Percentiles rank a stretch among this genome's conserved stretches.
Conservation (phyloP, 1,140 invertebrate species). For the Brachionus manjavacas region DNA sequence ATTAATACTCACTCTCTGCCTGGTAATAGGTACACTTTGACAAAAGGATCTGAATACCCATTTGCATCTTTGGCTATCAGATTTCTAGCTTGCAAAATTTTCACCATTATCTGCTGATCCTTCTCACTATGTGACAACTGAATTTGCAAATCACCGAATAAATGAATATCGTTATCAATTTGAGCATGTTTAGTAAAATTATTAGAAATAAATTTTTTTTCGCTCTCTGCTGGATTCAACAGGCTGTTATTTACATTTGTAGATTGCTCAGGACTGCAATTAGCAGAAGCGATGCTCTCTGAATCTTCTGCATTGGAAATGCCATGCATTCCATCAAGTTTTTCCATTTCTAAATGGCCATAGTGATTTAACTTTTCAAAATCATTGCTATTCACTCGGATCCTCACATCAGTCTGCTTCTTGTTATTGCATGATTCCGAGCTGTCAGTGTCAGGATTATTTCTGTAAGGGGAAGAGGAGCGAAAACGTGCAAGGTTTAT, state of each 20-base stretch:
- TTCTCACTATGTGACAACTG: not conserved
- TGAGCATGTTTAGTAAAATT: not conserved
- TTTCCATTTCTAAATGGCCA: too few relatives aligned
- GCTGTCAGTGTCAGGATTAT: too few relatives aligned
- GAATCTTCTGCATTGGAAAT: not conserved
- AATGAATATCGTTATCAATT: not conserved
- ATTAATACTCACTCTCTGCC: slow-evolving; percentile 38
- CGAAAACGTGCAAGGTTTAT: too few relatives aligned
- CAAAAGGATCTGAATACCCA: slow-evolving; percentile 88
- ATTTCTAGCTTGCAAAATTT: slow-evolving; percentile 82
- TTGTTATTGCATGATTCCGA: too few relatives aligned
- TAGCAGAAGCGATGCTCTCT: too few relatives aligned
- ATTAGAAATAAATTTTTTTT: not conserved
- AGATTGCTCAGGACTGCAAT: too few relatives aligned
- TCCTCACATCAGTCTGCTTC: too few relatives aligned
- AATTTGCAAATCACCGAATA: slow-evolving; percentile 2
- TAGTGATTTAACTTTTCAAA: too few relatives aligned
- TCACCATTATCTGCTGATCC: slow-evolving; percentile 66
- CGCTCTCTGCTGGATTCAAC: not conserved
- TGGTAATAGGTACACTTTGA: slow-evolving; percentile 38
- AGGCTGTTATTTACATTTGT: not conserved
- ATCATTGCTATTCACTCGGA: too few relatives aligned
- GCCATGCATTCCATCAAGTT: not conserved
- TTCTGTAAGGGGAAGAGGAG: too few relatives aligned
- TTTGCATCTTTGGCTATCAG: slow-evolving; percentile 92